Percentiles rank a stretch among this genome's conserved stretches.
phyloP scores from a whole-genome alignment of 2,888 invertebrate species.

The Danaus chrysippus region DNA sequence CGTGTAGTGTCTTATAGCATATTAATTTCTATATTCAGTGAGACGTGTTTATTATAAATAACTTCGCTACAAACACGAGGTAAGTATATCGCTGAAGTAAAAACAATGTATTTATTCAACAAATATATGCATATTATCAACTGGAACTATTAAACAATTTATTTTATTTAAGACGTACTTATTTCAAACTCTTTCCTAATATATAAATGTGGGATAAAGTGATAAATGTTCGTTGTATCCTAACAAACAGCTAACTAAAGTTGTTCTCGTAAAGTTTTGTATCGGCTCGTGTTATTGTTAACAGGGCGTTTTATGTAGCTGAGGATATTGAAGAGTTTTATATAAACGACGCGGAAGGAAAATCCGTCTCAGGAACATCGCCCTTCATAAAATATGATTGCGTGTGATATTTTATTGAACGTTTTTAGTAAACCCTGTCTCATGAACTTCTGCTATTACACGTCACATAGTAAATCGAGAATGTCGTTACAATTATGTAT shows the following conservation, averaged over 20 bases:
- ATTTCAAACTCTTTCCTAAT: not conserved
- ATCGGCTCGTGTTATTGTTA: slow-evolving; percentile 49
- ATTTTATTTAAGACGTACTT: too few species aligned
- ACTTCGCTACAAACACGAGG: too few species aligned
- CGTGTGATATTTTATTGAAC: slow-evolving; percentile 62
- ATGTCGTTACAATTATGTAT: slow-evolving; percentile 9
- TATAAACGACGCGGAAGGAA: slow-evolving; percentile 41
- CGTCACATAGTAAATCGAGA: slow-evolving; percentile 2
- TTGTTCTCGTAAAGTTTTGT: slow-evolving; percentile 21
- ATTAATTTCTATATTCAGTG: too few species aligned
- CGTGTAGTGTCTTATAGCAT: too few species aligned
- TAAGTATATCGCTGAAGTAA: too few species aligned
- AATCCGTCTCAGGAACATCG: slow-evolving; percentile 56
- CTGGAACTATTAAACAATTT: too few species aligned
- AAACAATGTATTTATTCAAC: too few species aligned
- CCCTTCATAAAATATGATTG: slow-evolving; percentile 73
- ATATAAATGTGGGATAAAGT: not conserved
- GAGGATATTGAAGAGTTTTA: slow-evolving; percentile 54
- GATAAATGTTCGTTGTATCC: slow-evolving; percentile 8
- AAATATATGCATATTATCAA: too few species aligned
- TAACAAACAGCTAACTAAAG: slow-evolving; percentile 9
- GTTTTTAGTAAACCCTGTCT: slow-evolving; percentile 18
- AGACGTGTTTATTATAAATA: too few species aligned
- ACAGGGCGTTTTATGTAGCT: slow-evolving; percentile 57
- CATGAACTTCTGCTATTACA: slow-evolving; percentile 6